A percentile compares a stretch with the other conserved stretches of the same genome.
Conservation (phyloP, 2,113 vertebrate species). For the Tragulus kanchil region DNA sequence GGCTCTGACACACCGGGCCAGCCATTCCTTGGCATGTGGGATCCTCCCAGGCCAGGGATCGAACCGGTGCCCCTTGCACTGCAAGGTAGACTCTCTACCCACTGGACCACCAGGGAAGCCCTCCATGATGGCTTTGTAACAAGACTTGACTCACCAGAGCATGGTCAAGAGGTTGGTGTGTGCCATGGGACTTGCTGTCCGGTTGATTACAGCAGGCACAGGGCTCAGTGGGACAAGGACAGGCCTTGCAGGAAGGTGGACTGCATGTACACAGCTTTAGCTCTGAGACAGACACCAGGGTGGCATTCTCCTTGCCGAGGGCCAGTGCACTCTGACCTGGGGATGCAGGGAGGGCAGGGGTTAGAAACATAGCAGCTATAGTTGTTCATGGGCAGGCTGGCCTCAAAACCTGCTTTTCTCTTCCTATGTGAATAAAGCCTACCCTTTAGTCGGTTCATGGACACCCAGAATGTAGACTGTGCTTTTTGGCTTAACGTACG, state of each 20-base stretch:
- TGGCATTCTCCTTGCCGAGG: not conserved
- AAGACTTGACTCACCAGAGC: not conserved
- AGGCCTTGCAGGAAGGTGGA: not conserved
- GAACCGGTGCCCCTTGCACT: too few relatives aligned
- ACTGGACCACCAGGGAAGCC: too few relatives aligned
- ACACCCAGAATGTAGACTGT: too few relatives aligned
- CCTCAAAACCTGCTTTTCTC: not conserved
- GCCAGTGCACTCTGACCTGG: not conserved
- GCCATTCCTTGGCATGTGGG: too few relatives aligned
- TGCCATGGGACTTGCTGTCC: not conserved
- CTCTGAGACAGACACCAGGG: too few relatives aligned
- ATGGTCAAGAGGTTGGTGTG: not conserved
- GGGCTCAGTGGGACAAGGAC: not conserved
- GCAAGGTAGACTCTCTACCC: too few relatives aligned
- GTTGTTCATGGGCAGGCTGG: too few relatives aligned
- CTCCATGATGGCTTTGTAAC: fast-evolving
- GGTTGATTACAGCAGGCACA: too few relatives aligned
- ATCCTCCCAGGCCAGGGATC: too few relatives aligned
- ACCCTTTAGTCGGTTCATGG: not conserved
- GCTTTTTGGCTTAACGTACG: not conserved
- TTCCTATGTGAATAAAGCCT: not conserved
- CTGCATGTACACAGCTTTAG: too few relatives aligned
- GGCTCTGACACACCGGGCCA: too few relatives aligned
- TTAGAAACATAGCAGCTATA: not conserved
- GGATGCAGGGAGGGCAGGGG: too few relatives aligned